Evolutionary conservation across 2,888 invertebrate species (phyloP).

Genomic region (Orchesella flavescens): DNA sequence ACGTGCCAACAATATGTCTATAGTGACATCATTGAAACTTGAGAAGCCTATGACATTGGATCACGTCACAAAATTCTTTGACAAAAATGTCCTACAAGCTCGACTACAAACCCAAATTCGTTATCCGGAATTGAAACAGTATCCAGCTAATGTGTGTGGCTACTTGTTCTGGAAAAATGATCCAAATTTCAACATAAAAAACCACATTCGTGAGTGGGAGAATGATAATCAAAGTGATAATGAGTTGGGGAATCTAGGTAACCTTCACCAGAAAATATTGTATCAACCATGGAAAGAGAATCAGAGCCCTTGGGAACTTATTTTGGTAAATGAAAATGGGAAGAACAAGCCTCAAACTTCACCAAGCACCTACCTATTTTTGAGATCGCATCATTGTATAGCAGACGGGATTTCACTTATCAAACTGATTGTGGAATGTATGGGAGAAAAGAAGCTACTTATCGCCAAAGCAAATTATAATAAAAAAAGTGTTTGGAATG

Average conservation of each 20-base stretch:
- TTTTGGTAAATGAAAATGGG: no score
- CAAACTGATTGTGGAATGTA: slow-evolving; percentile 1
- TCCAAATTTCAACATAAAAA: neutral
- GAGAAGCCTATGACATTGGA: no score
- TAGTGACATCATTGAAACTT: no score
- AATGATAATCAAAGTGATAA: no score
- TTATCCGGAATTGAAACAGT: slow-evolving; percentile 3
- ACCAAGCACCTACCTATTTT: no score
- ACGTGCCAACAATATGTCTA: no score
- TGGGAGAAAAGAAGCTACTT: neutral
- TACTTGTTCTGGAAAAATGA: neutral
- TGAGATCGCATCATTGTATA: slow-evolving; percentile 8
- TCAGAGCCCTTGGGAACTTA: no score
- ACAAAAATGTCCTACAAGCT: neutral
- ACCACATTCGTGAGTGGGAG: neutral
- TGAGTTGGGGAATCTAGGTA: no score
- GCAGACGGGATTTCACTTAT: neutral
- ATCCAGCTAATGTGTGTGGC: neutral
- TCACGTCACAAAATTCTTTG: neutral
- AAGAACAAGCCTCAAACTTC: no score
- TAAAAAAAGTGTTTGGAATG: neutral
- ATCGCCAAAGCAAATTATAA: neutral
- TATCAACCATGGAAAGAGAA: no score
- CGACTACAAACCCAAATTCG: neutral
- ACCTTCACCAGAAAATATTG: no score